Evolutionary conservation across 92 coral and sea anemone species (phyloP).

Genomic region (Virgularia gustaviana): DNA sequence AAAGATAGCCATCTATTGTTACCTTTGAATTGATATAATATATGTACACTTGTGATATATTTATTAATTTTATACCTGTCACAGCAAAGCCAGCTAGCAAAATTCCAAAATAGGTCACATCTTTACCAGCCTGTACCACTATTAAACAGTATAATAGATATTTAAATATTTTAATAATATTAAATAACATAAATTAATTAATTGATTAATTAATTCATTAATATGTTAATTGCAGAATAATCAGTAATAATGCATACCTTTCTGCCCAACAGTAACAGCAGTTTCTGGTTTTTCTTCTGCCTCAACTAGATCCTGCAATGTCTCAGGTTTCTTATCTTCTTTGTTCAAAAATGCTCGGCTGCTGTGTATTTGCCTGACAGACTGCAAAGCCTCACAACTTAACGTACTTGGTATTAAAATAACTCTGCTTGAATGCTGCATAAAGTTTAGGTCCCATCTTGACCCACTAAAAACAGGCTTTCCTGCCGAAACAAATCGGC

Average conservation of each 20-base stretch:
- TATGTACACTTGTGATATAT: too few species aligned
- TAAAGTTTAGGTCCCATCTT: too few species aligned
- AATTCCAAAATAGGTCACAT: constrained; percentile 83
- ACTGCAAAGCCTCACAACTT: too few species aligned
- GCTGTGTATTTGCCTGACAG: too few species aligned
- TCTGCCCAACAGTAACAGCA: constrained; percentile 81
- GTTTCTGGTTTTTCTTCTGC: constrained; percentile 68
- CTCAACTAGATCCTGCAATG: constrained; percentile 64
- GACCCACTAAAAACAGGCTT: not conserved
- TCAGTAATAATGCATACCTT: constrained; percentile 52
- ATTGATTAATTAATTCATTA: not conserved
- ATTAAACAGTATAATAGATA: not conserved
- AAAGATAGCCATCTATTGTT: too few species aligned
- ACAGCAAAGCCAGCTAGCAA: constrained; percentile 92
- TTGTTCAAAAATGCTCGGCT: too few species aligned
- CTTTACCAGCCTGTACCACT: constrained; percentile 96
- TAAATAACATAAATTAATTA: not conserved
- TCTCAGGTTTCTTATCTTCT: constrained; percentile 23
- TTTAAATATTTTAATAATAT: not conserved
- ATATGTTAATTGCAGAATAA: not conserved
- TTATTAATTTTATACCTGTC: constrained; percentile 84
- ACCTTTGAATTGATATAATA: too few species aligned
- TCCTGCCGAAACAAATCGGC: not conserved
- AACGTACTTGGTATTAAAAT: too few species aligned
- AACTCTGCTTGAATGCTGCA: too few species aligned